These are phyloP conservation scores for Raja brachyura DNA, from an alignment of 2,113 vertebrate genomes.

Conservation along the genomic window DNA sequence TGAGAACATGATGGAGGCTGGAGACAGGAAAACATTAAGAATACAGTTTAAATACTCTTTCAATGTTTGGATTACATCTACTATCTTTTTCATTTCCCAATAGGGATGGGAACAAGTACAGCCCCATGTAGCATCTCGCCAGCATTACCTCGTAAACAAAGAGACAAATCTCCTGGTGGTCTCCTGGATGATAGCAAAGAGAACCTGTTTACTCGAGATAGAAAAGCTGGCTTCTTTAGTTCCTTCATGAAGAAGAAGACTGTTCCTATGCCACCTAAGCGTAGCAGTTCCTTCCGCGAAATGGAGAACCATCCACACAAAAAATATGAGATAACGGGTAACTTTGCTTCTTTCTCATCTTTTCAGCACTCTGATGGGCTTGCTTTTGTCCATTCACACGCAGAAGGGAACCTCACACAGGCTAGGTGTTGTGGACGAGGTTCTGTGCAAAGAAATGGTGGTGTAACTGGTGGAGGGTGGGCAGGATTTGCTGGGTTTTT, in stretches of 20 bases:
- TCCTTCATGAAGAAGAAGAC: constrained; percentile 97
- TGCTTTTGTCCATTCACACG: constrained; percentile 72
- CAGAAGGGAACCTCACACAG: constrained; percentile 68
- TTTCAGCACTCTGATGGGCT: constrained; percentile 77
- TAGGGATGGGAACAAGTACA: constrained; percentile 69
- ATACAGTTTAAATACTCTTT: background rate
- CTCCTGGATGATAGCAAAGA: constrained; percentile 83
- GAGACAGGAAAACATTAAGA: background rate
- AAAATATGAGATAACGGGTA: constrained; percentile 85
- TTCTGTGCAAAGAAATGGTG: constrained; percentile 74
- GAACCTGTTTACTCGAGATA: constrained; percentile 87
- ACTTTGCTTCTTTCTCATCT: constrained; percentile 66
- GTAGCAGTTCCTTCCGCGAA: constrained; percentile 92
- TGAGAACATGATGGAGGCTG: background rate
- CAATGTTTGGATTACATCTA: background rate
- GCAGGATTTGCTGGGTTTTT: constrained; percentile 92
- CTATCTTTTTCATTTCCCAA: constrained; percentile 43
- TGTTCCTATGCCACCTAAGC: constrained; percentile 85
- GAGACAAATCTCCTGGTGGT: constrained; percentile 88
- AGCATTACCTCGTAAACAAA: constrained; percentile 86
- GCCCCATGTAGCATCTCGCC: constrained; percentile 72
- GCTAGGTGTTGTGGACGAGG: constrained; percentile 82
- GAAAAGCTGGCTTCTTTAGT: constrained; percentile 95
- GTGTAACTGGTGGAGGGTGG: constrained; percentile 76
- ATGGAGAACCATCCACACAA: constrained; percentile 96